A percentile compares a stretch with the other conserved stretches of the same genome.
These are phyloP conservation scores for Amphipyra berbera DNA, from an alignment of 2,888 invertebrate genomes.

Conservation along the genomic window DNA sequence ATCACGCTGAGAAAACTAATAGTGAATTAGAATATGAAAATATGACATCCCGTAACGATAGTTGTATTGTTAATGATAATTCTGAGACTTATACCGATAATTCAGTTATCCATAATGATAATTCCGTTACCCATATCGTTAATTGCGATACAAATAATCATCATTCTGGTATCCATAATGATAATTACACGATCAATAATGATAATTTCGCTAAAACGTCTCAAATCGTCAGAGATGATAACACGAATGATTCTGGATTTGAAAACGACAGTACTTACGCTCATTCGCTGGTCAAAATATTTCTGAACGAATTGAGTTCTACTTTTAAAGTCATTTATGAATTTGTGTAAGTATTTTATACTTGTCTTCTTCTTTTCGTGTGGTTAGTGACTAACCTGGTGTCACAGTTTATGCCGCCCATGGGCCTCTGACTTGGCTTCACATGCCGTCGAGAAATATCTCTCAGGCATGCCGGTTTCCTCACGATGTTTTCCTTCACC, in stretches of 20 bases:
- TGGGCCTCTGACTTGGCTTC: too few relatives aligned
- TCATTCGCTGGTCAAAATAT: conserved; percentile 59
- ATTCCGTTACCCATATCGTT: not conserved
- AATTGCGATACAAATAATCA: not conserved
- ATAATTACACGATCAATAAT: not conserved
- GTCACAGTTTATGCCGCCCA: too few relatives aligned
- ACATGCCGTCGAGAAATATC: too few relatives aligned
- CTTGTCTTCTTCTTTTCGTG: too few relatives aligned
- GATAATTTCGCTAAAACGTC: conserved; percentile 3
- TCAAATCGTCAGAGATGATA: conserved; percentile 12
- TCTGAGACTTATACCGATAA: not conserved
- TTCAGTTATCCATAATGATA: not conserved
- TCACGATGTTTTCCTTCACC: too few relatives aligned
- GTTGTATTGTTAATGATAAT: not conserved
- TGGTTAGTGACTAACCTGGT: too few relatives aligned
- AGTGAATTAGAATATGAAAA: too few relatives aligned
- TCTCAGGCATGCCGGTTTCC: too few relatives aligned
- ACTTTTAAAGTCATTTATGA: conserved; percentile 62
- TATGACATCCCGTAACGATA: too few relatives aligned
- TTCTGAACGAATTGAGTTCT: conserved; percentile 63
- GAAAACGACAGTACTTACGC: conserved; percentile 61
- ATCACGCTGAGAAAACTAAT: too few relatives aligned
- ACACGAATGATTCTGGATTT: conserved; percentile 63
- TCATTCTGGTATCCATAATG: not conserved
- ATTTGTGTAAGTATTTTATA: conserved; percentile 73